Percentiles rank a stretch among this genome's conserved stretches.
Evolutionary conservation across 2,797 vertebrate species (phyloP).

Genomic region (Trichosurus vulpecula): DNA sequence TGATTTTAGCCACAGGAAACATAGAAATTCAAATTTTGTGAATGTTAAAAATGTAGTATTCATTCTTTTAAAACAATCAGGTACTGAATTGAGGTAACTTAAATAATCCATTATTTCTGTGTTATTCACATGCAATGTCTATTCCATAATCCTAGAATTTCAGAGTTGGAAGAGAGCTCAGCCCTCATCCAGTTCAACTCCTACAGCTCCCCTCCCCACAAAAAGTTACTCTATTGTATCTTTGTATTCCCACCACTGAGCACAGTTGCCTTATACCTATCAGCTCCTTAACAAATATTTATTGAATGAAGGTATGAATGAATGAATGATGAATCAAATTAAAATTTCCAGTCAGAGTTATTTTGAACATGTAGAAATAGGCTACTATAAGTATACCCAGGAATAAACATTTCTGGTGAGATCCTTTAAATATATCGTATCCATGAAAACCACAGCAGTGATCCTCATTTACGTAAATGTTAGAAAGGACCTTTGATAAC

Average conservation of each 20-base stretch:
- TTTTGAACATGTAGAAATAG: not conserved
- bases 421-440: not conserved
- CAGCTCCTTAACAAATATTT: constrained; percentile 20
- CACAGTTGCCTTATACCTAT: not conserved
- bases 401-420: not conserved
- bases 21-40: constrained; percentile 62
- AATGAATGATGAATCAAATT: not conserved
- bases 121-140: not conserved
- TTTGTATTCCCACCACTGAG: not conserved
- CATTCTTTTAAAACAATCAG: constrained; percentile 69
- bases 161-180: not conserved
- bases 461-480: constrained; percentile 1
- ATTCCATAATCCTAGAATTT: not conserved
- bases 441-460: not conserved
- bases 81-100: not conserved
- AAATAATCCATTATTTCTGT: constrained; percentile 11
- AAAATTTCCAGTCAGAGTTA: not conserved
- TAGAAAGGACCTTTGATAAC: not conserved
- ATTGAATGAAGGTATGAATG: constrained; percentile 31
- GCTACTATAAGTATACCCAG: not conserved
- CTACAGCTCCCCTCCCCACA: not conserved
- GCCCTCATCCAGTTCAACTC: not conserved
- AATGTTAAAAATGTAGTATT: constrained; percentile 72
- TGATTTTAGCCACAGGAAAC: constrained; percentile 68
- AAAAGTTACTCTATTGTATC: not conserved